Evolutionary conservation across 1,140 invertebrate species (phyloP), one percentile per base, ranked within the genome.

Genomic region (Euwallacea fornicatus): DNA sequence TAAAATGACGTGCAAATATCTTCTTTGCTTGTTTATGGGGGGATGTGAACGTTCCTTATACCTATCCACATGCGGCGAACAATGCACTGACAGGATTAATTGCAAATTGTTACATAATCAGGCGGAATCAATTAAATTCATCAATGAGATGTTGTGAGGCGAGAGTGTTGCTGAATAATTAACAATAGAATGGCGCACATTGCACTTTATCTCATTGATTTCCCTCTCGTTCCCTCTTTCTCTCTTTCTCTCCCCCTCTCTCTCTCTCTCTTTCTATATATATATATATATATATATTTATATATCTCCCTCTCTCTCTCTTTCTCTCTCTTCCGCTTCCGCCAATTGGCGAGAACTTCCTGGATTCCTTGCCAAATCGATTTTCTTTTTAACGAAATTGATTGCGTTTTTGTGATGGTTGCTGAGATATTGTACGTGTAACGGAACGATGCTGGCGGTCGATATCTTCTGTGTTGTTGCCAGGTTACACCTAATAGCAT

Each of bases 91-190:
- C 15, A 69, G 59, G 59, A 69, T 69, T 69, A 64, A 62, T 64
- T 69, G 47, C 60, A 64, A 69, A 69, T 63, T 56, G 59, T 69
- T 69, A 46, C 59, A 64, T 60, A 69, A 69, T 69, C 68, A 60
- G 59, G 53, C 68, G 68, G 68, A 62, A 69, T 69, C 68, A 69
- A 69, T 69, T 69, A 69, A 69, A 69, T 47, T 43, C 68, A 62
- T 69, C 68, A 69, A 69, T 69, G 60, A 69, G 68, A 60, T 69
- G 68, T 69, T 69, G 68, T 69, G 60, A 69, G 53, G 59, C 56
- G 43, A 60, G 59, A 59, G 56, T 53, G 43, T 53, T 47, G 66
- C 50, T 69, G 68, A 69, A 69, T 69, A 69, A 69, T 69, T 69
- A 69, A 69, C 68, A 69, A 69, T 69, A 56, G 60, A 69, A 69